Base-by-base conservation (phyloP, 2,113 vertebrate species). In the Panthera uncia region DNA sequence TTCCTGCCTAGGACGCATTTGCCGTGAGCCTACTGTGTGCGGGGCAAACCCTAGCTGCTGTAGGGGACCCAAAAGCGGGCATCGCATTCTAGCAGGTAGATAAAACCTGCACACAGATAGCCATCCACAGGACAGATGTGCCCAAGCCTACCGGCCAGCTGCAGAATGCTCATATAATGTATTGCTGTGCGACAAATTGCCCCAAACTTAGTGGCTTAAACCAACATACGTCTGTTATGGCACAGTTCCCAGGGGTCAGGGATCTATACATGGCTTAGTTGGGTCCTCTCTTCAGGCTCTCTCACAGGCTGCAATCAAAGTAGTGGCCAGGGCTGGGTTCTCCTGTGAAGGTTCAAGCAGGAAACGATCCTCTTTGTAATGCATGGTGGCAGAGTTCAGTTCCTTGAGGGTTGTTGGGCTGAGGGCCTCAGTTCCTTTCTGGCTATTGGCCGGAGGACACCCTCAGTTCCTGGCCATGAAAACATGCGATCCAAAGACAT, bases 251-350 rank as follows among this genome's bases (percentile, higher is more conserved):
- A 1, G 78, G 14, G 63, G 66, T 66, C 55, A 83, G 79, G 13
- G 15, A 57, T 68, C 33, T 11, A 25, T 71, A 23, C 6, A 31
- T 79, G 45, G 4, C 16, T 93, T 73, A 29, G 23, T 78, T 29
- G 55, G 14, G 11, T 31, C 29, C 52, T 88, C 19, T 45, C 45
- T 89, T 86, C 23, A 25, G 21, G 33, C 41, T 69, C 38, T 82
- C 6, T 63, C 18, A 41, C 2, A 14, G 48, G 50, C 69, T 79
- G 68, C 8, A 66, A 0, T 45, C n/a, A 69, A 82, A 68, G 61
- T 82, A 4, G 48, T 23, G n/a, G n/a, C 31, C 80, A 91, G 93
- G 48, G n/a, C 33, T 92, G 55, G 8, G 31, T 81, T 95, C 76
- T 96, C 73, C 81, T n/a, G 25, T 23, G 52, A 93, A 87, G 41